A percentile compares a stretch with the other conserved stretches of the same genome.
phyloP scores from a whole-genome alignment of 2,797 vertebrate genomes.

The Lepus townsendii region DNA sequence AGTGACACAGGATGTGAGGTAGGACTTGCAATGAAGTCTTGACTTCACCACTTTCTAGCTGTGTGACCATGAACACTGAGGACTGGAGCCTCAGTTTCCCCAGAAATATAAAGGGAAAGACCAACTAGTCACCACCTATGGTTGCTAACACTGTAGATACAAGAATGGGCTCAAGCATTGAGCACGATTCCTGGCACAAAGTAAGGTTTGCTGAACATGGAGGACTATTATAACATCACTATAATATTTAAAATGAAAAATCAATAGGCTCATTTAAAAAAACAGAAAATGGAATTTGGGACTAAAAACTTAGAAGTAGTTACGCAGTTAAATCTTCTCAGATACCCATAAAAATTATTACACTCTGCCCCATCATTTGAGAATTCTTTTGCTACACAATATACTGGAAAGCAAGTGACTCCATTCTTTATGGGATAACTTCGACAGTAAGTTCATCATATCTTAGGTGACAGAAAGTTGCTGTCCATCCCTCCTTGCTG shows the following conservation, averaged over 20 bases:
- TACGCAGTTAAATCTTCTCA: background rate
- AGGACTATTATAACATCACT: background rate
- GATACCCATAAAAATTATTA: background rate
- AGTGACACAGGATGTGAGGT: background rate
- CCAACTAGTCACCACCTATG: background rate
- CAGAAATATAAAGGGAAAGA: background rate
- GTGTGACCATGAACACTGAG: background rate
- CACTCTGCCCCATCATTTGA: background rate
- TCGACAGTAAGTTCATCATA: background rate
- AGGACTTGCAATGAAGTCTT: background rate
- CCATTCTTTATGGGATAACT: background rate
- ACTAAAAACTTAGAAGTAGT: constrained; percentile 23
- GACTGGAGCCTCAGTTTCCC: background rate
- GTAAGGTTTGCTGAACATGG: background rate
- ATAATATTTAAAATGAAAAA: background rate
- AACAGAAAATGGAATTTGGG: background rate
- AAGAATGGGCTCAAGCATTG: background rate
- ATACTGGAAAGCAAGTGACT: background rate
- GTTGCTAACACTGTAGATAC: background rate
- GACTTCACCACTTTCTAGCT: background rate
- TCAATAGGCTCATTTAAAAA: background rate
- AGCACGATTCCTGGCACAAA: background rate
- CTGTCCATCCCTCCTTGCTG: background rate
- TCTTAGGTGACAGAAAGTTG: background rate
- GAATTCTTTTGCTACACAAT: background rate